phyloP scores from a whole-genome alignment of 2,797 vertebrate species.

The Danio kyathit region DNA sequence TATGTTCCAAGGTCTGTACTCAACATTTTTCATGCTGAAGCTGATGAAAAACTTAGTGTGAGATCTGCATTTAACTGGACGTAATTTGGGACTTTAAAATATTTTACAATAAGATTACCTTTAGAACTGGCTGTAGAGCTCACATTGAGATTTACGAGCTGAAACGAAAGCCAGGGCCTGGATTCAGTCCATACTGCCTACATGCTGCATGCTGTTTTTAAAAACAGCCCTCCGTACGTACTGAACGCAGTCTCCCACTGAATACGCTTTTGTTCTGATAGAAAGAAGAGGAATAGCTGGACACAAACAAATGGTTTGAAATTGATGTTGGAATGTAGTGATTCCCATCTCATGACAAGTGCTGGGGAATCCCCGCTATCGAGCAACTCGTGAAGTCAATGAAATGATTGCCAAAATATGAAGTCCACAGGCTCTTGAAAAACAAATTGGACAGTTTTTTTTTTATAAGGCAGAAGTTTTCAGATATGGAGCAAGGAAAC shows the following conservation, averaged over 20 bases:
- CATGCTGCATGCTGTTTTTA: background rate
- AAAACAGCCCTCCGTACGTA: background rate
- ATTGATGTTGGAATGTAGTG: background rate
- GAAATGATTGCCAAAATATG: background rate
- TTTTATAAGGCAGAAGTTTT: background rate
- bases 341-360: conserved; percentile 21
- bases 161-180: conserved; percentile 63
- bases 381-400: conserved; percentile 8
- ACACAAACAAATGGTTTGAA: background rate
- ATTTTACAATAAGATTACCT: conserved; percentile 75
- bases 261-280: background rate
- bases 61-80: conserved; percentile 66
- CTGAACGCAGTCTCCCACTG: background rate
- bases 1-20: conserved; percentile 59
- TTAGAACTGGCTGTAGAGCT: conserved; percentile 68
- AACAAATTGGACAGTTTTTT: background rate
- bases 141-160: conserved; percentile 74
- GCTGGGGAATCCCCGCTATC: background rate
- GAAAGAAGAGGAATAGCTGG: background rate
- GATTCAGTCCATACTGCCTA: conserved; percentile 63
- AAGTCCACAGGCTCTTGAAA: conserved; percentile 1
- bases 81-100: conserved; percentile 67
- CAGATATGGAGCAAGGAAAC: background rate
- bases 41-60: conserved; percentile 64
- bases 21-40: conserved; percentile 61